Evolutionary conservation across 1,140 invertebrate genomes (phyloP), one percentile per base, ranked within the genome.

Genomic region (Nymphalis io): DNA sequence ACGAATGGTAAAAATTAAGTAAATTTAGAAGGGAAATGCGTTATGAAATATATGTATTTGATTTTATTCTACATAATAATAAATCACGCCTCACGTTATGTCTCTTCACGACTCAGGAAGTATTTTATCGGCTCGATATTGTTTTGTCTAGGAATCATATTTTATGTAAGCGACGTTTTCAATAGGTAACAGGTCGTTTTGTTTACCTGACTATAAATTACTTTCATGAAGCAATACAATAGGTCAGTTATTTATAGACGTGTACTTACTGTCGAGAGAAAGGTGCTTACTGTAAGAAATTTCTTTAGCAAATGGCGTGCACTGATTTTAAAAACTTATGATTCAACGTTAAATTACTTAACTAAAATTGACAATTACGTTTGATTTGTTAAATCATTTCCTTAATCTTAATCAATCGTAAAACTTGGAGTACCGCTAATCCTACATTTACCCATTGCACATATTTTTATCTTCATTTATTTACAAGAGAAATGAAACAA

Each of bases 401-500:
- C 15, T 4, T 10, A 15, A 10, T 15, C 39, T 42, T 42, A 42
- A 42, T 42, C 44, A 16, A 18, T 48, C 12, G 18, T n/a, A 18
- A 23, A 53, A 51, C 3, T 12, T 11, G 4, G 13, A 15, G 10
- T 20, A 51, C 6, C 48, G 6, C 21, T 20, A 21, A 51, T 12
- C 20, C 13, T 42, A 16, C 38, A 12, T 59, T 21, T 53, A 15
- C 21, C 13, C 21, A 60, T 27, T 39, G 12, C 40, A 66, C 42
- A 70, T 72, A 72, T 66, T 18, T 21, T 73, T 62, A 69, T 73
- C 72, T 3, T 53, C 13, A 58, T n/a, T 60, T 72, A 58, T 59
- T 64, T 66, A 65, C 71, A 65, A 69, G 62, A 67, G 68, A 73
- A 70, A 73, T 66, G 53, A 70, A 73, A 67, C 62, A 51, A 60